Conservation (phyloP, 2,113 vertebrate genomes). For the Petromus typicus region DNA sequence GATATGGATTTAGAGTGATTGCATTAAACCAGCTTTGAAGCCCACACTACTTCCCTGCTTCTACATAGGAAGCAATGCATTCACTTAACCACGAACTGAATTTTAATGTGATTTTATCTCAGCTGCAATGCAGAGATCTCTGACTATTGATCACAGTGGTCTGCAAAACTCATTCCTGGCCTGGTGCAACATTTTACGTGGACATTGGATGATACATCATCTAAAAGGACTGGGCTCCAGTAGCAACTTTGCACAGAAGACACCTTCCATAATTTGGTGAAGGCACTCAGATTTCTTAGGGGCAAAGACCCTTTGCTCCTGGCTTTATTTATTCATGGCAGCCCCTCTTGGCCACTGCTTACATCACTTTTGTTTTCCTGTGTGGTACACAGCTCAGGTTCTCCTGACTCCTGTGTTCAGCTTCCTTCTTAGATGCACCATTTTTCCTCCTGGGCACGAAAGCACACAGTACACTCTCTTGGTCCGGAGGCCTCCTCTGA, state of each 20-base stretch:
- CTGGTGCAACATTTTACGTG: not conserved
- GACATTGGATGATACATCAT: not conserved
- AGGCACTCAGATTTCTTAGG: not conserved
- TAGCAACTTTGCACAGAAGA: not conserved
- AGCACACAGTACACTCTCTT: not conserved
- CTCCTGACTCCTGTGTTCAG: not conserved
- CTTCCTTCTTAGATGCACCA: not conserved
- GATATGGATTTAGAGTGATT: not conserved
- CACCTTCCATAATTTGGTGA: not conserved
- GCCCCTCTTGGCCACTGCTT: not conserved
- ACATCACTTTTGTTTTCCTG: not conserved
- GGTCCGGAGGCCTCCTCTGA: not conserved
- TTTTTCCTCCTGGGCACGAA: too few species aligned
- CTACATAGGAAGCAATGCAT: not conserved
- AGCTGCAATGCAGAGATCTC: not conserved
- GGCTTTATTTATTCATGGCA: not conserved
- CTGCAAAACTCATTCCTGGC: not conserved
- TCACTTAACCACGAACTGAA: conserved; percentile 35
- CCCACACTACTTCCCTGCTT: not conserved
- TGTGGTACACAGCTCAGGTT: not conserved
- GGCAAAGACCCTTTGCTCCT: not conserved
- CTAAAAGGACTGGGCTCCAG: not conserved
- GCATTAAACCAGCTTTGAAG: not conserved
- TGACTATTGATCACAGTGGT: not conserved
- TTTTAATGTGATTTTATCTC: not conserved